Base-by-base conservation (phyloP, 1,140 invertebrate genomes). In the Orchestia grillus region DNA sequence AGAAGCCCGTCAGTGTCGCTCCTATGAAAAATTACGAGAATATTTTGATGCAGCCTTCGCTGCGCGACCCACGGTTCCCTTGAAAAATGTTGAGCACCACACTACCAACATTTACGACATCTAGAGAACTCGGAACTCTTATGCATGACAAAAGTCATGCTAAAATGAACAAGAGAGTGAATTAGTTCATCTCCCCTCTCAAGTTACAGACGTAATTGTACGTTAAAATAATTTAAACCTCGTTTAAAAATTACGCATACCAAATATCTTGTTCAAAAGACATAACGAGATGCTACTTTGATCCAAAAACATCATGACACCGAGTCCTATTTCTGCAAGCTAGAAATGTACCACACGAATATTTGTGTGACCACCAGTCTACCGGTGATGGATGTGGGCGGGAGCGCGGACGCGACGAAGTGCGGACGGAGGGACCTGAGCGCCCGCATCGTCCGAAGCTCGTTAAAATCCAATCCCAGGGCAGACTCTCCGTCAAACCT, bases 391-490 rank as follows among this genome's bases (percentile, higher is more conserved):
- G 88, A 90, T 90, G n/a, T 44, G 88, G 43, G 88, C 87, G n/a
- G 28, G 41, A 41, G 41, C 88, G 88, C 43, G 41, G 88, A 90
- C 41, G 43, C 43, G 41, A 42, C 88, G 42, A 90, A 90, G 88
- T 44, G 43, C 41, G 43, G 88, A 44, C 88, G 41, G 88, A 90
- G 88, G 15, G 88, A 23, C 28, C 88, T 41, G 36, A 42, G 88
- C 41, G 88, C 88, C 88, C 88, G 88, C 88, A 90, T 90, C 88
- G 88, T 90, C 88, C 88, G 88, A 41, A 4, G 88, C 88, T 90
- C 88, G 88, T 90, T 90, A 90, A 90, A 90, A 41, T 44, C 41
- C 88, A 44, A 90, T 90, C 88, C n/a, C 88, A 42, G 88, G 36
- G 88, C 42, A 23, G 88, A 90, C 41, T 44, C 43, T 90, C n/a